Percentiles rank a stretch among this genome's conserved stretches.
Conservation (phyloP, 2,797 vertebrate species). For the Mormyrus hasselquistii region DNA sequence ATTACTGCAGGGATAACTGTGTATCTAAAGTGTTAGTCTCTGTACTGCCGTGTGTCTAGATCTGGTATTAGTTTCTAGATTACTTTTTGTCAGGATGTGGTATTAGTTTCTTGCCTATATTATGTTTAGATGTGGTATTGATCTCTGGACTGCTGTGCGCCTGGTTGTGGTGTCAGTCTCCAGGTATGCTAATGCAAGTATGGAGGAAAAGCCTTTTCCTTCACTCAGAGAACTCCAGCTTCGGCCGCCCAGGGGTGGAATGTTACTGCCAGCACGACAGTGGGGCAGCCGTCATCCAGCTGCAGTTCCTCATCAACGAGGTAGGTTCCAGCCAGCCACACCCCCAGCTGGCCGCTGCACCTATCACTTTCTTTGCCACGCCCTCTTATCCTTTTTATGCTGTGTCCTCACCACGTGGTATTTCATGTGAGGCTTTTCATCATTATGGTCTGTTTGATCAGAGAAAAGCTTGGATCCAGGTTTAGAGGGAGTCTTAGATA, state of each 20-base stretch:
- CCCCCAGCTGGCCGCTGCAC: no score
- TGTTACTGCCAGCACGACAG: constrained; percentile 96
- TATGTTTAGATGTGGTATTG: background rate
- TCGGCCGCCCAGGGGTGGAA: constrained; percentile 92
- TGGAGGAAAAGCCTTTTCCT: constrained; percentile 75
- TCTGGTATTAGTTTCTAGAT: background rate
- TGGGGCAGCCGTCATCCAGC: constrained; percentile 89
- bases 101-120: background rate
- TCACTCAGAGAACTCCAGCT: constrained; percentile 73
- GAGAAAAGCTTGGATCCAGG: background rate
- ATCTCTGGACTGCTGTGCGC: background rate
- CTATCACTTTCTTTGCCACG: background rate
- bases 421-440: background rate
- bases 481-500: background rate
- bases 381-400: background rate
- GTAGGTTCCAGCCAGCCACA: constrained; percentile 55
- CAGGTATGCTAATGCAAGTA: background rate
- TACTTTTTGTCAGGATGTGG: background rate
- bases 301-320: constrained; percentile 98
- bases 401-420: background rate
- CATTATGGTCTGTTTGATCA: background rate
- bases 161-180: background rate
- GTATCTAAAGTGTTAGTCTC: background rate
- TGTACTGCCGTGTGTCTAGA: background rate
- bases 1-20: background rate